Evolutionary conservation across 1,140 invertebrate genomes (phyloP).

Genomic region (Paramacrobiotus metropolitanus): DNA sequence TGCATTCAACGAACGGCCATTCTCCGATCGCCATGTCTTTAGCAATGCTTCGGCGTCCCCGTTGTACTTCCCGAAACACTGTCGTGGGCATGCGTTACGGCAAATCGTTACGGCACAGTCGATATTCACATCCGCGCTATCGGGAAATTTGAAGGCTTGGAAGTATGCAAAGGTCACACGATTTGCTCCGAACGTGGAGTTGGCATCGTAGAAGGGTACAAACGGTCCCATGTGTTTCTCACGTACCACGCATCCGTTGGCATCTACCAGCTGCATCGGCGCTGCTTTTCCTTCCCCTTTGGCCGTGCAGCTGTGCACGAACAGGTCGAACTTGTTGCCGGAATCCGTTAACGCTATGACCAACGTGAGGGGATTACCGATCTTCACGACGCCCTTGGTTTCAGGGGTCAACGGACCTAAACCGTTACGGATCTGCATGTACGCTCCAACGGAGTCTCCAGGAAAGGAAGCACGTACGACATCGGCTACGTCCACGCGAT

Average conservation of each 20-base stretch:
- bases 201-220: slow-evolving; percentile 25
- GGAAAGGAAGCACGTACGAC: slow-evolving; percentile 79
- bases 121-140: slow-evolving; percentile 50
- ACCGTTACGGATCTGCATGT: slow-evolving; percentile 74
- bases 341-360: slow-evolving; percentile 82
- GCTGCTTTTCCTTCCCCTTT: slow-evolving; percentile 62
- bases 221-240: slow-evolving; percentile 78
- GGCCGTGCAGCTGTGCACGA: slow-evolving; percentile 73
- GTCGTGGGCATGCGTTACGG: neutral
- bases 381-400: slow-evolving; percentile 76
- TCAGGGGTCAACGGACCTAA: slow-evolving; percentile 83
- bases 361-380: slow-evolving; percentile 91
- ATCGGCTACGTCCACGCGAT: slow-evolving; percentile 69
- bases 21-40: too few relatives aligned
- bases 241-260: slow-evolving; percentile 65
- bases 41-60: neutral
- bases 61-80: neutral
- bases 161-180: slow-evolving; percentile 18
- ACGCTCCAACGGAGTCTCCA: slow-evolving; percentile 76
- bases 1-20: too few relatives aligned
- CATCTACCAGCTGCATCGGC: slow-evolving; percentile 72
- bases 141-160: slow-evolving; percentile 86
- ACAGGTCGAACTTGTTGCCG: slow-evolving; percentile 82
- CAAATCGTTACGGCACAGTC: slow-evolving; percentile 1
- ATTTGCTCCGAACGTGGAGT: neutral